Evolutionary conservation across 2,113 vertebrate genomes (phyloP), one percentile per base, ranked within the genome.

Genomic region (Oplegnathus fasciatus): DNA sequence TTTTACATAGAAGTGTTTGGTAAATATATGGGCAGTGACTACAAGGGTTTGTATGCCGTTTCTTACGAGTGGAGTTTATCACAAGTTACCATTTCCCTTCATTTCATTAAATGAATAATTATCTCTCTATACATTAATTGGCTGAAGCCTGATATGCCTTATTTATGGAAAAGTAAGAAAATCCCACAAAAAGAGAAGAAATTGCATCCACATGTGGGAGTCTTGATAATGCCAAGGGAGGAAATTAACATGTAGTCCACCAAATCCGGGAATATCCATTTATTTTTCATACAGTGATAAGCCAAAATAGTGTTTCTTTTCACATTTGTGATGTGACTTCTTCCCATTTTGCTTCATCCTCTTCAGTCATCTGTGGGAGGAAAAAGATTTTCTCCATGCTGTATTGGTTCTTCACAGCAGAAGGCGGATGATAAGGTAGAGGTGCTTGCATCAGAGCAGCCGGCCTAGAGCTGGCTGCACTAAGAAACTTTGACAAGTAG

Each of bases 401-500:
- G 42, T 52, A 32, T 17, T 84, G 84, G 75, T 71, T 89, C 71
- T 71, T 76, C 70, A 24, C 75, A 81, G 60, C 55, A 71, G 64
- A 81, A 75, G 52, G 58, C 69, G 48, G 55, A 73, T 83, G 80
- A 84, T 89, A 72, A 87, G 78, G 72, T 75, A 66, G 86, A 89
- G 78, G 79, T 88, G 40, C 69, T 86, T 50, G 76, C 76, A 68
- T 91, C 83, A 71, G 61, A 65, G 73, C 54, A 75, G 71, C 76
- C 37, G 32, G 54, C 26, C 75, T 32, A 67, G 75, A 89, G 83
- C 89, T 89, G 73, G 80, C 84, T 83, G 89, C 86, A 91, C 88
- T 91, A 77, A 94, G 90, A 91, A 92, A 92, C 90, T 90, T 89
- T 92, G 88, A 89, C 85, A 85, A 89, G 78, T 76, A 80, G 87